phyloP scores from a whole-genome alignment of 2,113 vertebrate genomes.

The Zingel zingel region DNA sequence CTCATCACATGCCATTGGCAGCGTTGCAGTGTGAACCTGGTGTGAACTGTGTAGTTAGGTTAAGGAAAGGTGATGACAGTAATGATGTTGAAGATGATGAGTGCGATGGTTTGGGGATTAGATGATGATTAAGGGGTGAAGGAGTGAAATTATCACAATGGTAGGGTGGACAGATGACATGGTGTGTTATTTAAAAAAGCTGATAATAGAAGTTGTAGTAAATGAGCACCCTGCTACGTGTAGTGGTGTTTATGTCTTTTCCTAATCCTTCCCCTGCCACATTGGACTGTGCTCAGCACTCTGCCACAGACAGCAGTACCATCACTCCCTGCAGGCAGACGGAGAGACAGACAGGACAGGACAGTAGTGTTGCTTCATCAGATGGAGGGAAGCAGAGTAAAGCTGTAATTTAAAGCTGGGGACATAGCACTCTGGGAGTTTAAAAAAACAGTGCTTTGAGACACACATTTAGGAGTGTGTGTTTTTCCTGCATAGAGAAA shows the following conservation, averaged over 20 bases:
- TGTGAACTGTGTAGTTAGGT: slow-evolving; percentile 51
- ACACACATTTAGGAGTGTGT: slow-evolving; percentile 4
- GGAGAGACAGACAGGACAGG: slow-evolving; percentile 53
- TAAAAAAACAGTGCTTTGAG: background rate
- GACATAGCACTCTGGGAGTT: slow-evolving; percentile 5
- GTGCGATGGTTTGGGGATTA: slow-evolving; percentile 57
- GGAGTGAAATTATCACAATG: slow-evolving; percentile 56
- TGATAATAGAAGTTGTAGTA: slow-evolving; percentile 68
- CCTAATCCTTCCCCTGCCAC: slow-evolving; percentile 30
- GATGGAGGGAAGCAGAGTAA: slow-evolving; percentile 36
- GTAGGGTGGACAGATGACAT: slow-evolving; percentile 55
- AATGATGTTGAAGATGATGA: slow-evolving; percentile 67
- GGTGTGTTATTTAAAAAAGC: slow-evolving; percentile 62
- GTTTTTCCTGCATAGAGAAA: too few relatives aligned
- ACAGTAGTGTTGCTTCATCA: slow-evolving; percentile 53
- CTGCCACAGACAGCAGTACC: slow-evolving; percentile 67
- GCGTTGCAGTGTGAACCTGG: slow-evolving; percentile 15
- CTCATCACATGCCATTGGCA: background rate
- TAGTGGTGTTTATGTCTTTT: slow-evolving; percentile 50
- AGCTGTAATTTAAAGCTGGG: slow-evolving; percentile 62
- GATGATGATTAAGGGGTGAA: slow-evolving; percentile 64
- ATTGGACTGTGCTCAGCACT: slow-evolving; percentile 64
- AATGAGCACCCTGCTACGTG: slow-evolving; percentile 64
- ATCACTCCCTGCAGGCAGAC: slow-evolving; percentile 60
- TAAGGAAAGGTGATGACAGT: slow-evolving; percentile 58